A percentile compares a stretch with the other conserved stretches of the same genome.
phyloP scores from a whole-genome alignment of 2,113 vertebrate genomes.

The Anarhynchus alexandrinus region DNA sequence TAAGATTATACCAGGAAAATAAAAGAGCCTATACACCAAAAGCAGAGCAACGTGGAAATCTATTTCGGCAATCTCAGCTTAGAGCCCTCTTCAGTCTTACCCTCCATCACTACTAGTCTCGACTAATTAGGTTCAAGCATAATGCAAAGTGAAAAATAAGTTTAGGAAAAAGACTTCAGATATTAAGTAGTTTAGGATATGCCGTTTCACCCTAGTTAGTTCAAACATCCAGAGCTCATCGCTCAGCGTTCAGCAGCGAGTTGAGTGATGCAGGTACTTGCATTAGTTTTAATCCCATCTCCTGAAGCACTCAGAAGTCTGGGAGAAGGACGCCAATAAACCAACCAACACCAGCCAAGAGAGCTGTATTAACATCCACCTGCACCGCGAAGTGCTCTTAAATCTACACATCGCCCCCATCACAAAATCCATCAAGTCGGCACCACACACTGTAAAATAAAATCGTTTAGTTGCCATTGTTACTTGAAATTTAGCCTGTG shows the following conservation, averaged over 20 bases:
- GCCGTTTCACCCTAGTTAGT: neutral
- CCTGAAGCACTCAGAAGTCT: neutral
- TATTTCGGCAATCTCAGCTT: neutral
- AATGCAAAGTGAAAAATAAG: neutral
- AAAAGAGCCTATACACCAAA: neutral
- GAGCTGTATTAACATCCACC: neutral
- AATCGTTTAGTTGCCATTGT: neutral
- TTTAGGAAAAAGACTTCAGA: neutral
- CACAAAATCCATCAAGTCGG: neutral
- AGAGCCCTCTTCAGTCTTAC: neutral
- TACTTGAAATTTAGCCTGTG: neutral
- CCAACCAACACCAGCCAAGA: neutral
- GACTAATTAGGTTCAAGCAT: neutral
- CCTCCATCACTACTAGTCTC: neutral
- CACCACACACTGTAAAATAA: neutral
- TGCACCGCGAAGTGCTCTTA: neutral
- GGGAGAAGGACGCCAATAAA: neutral
- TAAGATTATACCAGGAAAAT: neutral
- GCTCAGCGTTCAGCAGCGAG: neutral
- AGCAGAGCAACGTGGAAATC: neutral
- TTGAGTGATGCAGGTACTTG: neutral
- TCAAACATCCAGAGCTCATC: neutral
- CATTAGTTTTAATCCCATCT: neutral
- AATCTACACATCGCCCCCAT: neutral
- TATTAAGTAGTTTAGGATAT: neutral